A percentile compares a stretch with the other conserved stretches of the same genome.
Evolutionary conservation across 2,797 vertebrate species (phyloP).

Genomic region (Tachyglossus aculeatus): DNA sequence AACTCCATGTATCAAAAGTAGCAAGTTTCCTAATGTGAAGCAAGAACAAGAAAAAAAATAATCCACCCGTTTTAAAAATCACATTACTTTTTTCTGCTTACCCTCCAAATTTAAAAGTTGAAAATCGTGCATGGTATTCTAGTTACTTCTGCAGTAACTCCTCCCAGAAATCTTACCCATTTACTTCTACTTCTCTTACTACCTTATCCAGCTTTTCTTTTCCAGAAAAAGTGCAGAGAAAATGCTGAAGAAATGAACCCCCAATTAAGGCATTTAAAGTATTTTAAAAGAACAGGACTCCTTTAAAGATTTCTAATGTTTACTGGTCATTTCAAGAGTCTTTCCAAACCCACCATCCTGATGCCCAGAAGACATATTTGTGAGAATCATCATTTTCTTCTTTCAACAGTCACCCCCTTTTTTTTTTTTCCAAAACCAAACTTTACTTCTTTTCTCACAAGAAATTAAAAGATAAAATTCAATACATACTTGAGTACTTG

Average conservation of each 20-base stretch:
- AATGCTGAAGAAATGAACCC: too few species aligned
- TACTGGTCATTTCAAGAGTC: neutral
- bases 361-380: neutral
- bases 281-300: too few species aligned
- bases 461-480: accelerated
- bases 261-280: too few species aligned
- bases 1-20: slow-evolving; percentile 94
- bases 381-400: neutral
- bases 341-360: neutral
- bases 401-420: too few species aligned
- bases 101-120: neutral
- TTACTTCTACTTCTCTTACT: neutral
- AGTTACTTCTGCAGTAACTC: too few species aligned
- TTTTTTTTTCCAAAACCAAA: neutral
- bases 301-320: too few species aligned
- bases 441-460: accelerated
- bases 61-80: neutral
- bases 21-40: slow-evolving; percentile 86
- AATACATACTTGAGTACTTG: slow-evolving; percentile 95
- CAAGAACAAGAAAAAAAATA: slow-evolving; percentile 1
- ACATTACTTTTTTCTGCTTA: too few species aligned
- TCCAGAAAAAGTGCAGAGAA: neutral
- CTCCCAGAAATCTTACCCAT: neutral
- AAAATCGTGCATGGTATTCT: too few species aligned
- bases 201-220: neutral